Evolutionary conservation across 1,140 invertebrate species (phyloP), one percentile per base, ranked within the genome.

Genomic region (Zaprionus inermis): DNA sequence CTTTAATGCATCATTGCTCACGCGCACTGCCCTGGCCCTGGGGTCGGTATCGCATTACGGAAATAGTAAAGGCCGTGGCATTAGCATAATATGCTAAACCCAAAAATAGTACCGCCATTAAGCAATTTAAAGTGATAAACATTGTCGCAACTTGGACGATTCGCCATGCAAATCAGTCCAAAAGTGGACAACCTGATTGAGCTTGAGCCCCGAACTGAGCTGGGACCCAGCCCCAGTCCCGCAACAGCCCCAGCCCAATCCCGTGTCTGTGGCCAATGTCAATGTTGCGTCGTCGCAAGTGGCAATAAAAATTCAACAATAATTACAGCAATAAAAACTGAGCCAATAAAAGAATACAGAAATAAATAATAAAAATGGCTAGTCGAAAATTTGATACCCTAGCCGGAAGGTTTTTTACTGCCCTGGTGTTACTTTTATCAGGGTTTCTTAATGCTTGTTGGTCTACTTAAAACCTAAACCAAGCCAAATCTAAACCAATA

Each of bases 261-360:
- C 51, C 24, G 60, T 55, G 51, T 36, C 51, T 58, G 63, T 54
- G 59, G 69, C 70, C 83, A 89, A 88, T 89, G 80, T 89, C 84
- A 89, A 89, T 88, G 84, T 36, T 32, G 74, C 32, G 77, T 38
- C 65, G 49, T 58, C 73, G 77, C 58, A 73, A 86, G 81, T 79
- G 65, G 83, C 77, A 80, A 86, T 89, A 86, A 88, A 88, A 81
- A 81, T 89, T 72, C 80, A 78, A 78, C 81, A 89, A 88, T 88
- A 88, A 88, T 88, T 89, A 79, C 81, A 74, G 78, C 78, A 79
- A 89, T 90, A 89, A 90, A 86, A 81, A 72, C 76, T 36, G 66
- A 64, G 65, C 49, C 81, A 74, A 57, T 79, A 76, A 68, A 16
- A 66, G 67, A 60, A 59, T 55, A 55, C 41, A 66, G 36, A 24